phyloP scores from a whole-genome alignment of 2,797 vertebrate species.

The Pogoniulus pusillus region DNA sequence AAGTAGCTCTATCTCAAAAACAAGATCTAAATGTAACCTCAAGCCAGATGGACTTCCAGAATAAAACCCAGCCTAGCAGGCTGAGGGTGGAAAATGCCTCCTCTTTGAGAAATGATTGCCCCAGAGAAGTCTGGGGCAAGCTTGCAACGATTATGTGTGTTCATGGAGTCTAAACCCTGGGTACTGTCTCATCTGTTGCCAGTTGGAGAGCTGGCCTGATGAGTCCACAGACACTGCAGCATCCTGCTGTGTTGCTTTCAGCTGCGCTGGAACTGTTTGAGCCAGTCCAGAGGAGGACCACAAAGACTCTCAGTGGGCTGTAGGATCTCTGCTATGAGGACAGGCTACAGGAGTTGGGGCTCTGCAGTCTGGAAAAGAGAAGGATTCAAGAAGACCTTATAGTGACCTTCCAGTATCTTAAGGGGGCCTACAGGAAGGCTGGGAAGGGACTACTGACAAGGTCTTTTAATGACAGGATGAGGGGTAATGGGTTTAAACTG shows the following conservation, averaged over 20 bases:
- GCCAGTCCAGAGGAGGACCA: no score
- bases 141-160: background rate
- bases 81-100: background rate
- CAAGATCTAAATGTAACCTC: background rate
- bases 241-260: constrained; percentile 19
- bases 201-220: background rate
- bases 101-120: background rate
- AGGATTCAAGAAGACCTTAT: no score
- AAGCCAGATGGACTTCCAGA: background rate
- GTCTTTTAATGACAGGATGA: no score
- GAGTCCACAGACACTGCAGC: background rate
- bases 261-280: no score
- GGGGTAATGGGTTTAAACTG: no score
- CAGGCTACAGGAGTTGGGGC: no score
- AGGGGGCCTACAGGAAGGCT: no score
- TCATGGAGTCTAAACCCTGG: background rate
- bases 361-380: no score
- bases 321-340: no score
- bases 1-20: background rate
- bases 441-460: no score
- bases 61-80: background rate
- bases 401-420: no score
- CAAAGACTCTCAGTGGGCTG: no score
- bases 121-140: background rate
- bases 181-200: background rate